Evolutionary conservation across 2,797 vertebrate species (phyloP).

Genomic region (Peromyscus aztecus): DNA sequence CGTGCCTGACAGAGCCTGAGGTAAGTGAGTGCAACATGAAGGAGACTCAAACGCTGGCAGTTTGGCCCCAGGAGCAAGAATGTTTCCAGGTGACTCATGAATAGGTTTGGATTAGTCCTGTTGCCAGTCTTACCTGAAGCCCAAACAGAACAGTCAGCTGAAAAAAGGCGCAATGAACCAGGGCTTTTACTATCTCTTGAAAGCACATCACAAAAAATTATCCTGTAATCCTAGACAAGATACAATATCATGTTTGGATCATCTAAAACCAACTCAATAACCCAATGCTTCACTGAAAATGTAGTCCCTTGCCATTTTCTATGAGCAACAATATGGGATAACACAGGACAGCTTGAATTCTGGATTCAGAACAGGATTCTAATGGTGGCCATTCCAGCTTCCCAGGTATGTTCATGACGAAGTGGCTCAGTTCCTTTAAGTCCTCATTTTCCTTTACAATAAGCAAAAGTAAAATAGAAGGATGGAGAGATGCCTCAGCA

Average conservation of each 20-base stretch:
- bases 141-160: conserved; percentile 9
- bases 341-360: background rate
- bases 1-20: background rate
- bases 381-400: background rate
- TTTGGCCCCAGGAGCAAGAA: background rate
- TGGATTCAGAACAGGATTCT: background rate
- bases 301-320: background rate
- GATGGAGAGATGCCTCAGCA: background rate
- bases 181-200: background rate
- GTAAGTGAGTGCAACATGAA: background rate
- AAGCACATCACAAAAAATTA: background rate
- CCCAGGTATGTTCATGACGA: background rate
- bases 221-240: background rate
- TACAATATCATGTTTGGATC: background rate
- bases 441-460: background rate
- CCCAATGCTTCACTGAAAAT: background rate
- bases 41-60: background rate
- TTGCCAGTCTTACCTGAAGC: conserved; percentile 18
- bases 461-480: background rate
- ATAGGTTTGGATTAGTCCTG: background rate
- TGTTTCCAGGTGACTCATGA: background rate
- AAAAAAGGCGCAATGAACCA: background rate
- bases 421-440: conserved; percentile 16
- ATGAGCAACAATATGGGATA: background rate
- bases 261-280: background rate